Evolutionary conservation across 2,113 vertebrate genomes (phyloP).

Genomic region (Ceyx cyanopectus): DNA sequence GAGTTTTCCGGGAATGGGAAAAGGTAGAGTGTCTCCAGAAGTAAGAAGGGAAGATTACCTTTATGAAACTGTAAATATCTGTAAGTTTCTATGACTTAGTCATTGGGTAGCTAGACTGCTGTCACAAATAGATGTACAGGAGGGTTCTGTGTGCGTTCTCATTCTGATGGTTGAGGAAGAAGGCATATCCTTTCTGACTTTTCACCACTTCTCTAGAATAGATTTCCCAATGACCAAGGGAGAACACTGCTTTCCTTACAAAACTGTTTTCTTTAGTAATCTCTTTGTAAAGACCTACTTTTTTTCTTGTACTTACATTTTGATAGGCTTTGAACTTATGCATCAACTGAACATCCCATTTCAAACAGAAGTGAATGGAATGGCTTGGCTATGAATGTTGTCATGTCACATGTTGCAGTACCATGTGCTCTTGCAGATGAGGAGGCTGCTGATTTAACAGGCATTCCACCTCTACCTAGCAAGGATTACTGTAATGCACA

Average conservation of each 20-base stretch:
- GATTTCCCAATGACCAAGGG: neutral
- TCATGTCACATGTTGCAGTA: constrained; percentile 18
- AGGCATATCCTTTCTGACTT: neutral
- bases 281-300: neutral
- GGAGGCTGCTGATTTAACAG: constrained; percentile 5
- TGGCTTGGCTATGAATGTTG: neutral
- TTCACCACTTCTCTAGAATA: neutral
- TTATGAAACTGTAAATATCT: neutral
- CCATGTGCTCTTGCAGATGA: constrained; percentile 20
- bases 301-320: neutral
- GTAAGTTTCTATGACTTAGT: neutral
- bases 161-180: neutral
- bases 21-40: neutral
- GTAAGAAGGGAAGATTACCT: neutral
- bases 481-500: constrained; percentile 4
- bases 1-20: neutral
- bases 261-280: neutral
- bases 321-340: neutral
- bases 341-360: neutral
- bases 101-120: neutral
- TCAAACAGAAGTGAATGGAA: neutral
- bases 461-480: neutral
- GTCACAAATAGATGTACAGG: neutral
- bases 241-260: neutral
- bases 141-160: neutral